phyloP scores from a whole-genome alignment of 2,888 invertebrate genomes.

The Caenorhabditis sp. region DNA sequence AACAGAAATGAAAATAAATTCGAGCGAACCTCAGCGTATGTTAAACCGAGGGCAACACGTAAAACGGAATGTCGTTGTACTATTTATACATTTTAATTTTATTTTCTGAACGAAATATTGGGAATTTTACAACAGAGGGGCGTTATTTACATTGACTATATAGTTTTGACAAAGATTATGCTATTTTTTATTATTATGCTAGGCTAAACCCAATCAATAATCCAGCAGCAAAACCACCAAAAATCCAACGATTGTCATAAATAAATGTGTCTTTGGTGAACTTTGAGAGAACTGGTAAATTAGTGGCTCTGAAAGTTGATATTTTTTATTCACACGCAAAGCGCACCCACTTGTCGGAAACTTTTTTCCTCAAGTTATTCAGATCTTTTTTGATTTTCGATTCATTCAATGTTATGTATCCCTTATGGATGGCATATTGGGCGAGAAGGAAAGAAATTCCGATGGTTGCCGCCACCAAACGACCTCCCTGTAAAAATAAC shows the following conservation, averaged over 20 bases:
- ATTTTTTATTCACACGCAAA: too few relatives aligned
- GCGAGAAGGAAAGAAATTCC: constrained; percentile 33
- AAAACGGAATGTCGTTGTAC: constrained; percentile 29
- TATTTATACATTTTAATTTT: not conserved
- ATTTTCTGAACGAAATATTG: not conserved
- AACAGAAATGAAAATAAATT: not conserved
- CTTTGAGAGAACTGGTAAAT: constrained; percentile 9
- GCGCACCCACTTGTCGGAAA: constrained; percentile 17
- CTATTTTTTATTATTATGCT: constrained; percentile 7
- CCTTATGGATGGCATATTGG: constrained; percentile 35
- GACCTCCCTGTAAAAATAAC: constrained; percentile 25
- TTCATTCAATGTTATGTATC: constrained; percentile 39
- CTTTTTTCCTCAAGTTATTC: constrained; percentile 27
- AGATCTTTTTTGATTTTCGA: constrained; percentile 31
- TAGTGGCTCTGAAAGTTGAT: constrained; percentile 10
- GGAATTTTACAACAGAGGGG: not conserved
- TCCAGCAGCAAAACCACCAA: constrained; percentile 37
- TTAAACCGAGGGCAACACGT: constrained; percentile 17
- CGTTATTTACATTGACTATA: constrained; percentile 7
- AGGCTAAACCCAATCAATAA: constrained; percentile 37
- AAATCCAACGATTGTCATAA: constrained; percentile 30
- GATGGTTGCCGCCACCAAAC: constrained; percentile 29
- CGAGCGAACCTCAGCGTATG: not conserved
- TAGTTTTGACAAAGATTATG: not conserved
- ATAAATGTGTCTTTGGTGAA: constrained; percentile 15